These are phyloP conservation scores for Pseudonaja textilis DNA, from an alignment of 2,113 vertebrate genomes.

Conservation along the genomic window DNA sequence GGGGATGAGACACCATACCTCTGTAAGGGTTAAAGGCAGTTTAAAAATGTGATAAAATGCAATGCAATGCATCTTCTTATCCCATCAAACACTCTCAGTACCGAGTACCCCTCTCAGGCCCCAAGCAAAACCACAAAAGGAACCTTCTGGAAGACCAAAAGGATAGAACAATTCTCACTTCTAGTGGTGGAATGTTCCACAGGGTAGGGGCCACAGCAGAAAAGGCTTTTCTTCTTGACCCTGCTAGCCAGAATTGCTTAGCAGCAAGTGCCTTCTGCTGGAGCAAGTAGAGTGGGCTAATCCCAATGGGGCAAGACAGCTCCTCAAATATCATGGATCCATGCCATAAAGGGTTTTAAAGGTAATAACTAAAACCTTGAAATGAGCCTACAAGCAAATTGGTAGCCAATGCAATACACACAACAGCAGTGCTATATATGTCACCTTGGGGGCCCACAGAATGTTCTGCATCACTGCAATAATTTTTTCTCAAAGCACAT, in stretches of 20 bases:
- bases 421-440: neutral
- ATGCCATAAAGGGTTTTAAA: neutral
- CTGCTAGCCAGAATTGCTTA: neutral
- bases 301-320: neutral
- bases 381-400: neutral
- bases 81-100: neutral
- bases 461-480: neutral
- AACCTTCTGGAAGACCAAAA: neutral
- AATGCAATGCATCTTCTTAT: neutral
- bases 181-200: neutral
- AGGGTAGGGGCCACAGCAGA: neutral
- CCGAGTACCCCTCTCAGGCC: fast-evolving
- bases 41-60: neutral
- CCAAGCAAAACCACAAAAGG: neutral
- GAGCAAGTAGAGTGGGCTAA: neutral
- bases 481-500: neutral
- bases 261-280: neutral
- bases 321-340: neutral
- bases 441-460: neutral
- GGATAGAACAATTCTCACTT: neutral
- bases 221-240: neutral
- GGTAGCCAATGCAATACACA: neutral
- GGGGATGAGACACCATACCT: neutral
- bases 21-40: neutral
- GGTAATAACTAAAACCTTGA: neutral